Percentiles rank a stretch among this genome's conserved stretches.
Conservation (phyloP, 2,113 vertebrate species). For the Dendropsophus ebraccatus region DNA sequence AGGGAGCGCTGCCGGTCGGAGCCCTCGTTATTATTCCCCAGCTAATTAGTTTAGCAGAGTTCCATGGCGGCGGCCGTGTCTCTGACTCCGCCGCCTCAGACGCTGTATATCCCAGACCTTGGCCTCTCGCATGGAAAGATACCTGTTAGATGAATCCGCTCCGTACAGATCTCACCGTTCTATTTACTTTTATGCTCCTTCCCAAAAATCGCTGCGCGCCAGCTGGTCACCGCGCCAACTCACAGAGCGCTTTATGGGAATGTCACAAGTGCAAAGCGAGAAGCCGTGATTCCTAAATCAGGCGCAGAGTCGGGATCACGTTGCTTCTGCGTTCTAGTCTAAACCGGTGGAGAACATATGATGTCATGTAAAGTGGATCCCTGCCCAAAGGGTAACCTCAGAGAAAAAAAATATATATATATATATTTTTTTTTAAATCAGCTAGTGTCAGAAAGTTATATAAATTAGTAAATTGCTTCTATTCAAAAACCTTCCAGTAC, state of each 20-base stretch:
- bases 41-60: conserved; percentile 48
- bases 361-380: not conserved
- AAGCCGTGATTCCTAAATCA: conserved; percentile 21
- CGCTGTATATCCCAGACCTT: conserved; percentile 33
- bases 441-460: not conserved
- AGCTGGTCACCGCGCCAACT: too few relatives aligned
- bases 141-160: conserved; percentile 39
- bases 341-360: not conserved
- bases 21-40: conserved; percentile 22
- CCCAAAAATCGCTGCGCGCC: not conserved
- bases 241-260: conserved; percentile 12
- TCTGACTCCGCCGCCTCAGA: conserved; percentile 22
- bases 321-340: not conserved
- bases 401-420: too few relatives aligned
- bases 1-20: conserved; percentile 3
- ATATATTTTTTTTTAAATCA: not conserved
- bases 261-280: not conserved
- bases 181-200: conserved; percentile 6
- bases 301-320: not conserved
- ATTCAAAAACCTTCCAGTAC: too few relatives aligned
- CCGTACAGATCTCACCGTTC: not conserved
- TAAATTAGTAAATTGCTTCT: not conserved
- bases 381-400: too few relatives aligned
- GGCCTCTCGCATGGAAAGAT: conserved; percentile 32
- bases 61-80: conserved; percentile 5